Conservation (phyloP, 2,113 vertebrate genomes). For the Cheilinus undulatus region DNA sequence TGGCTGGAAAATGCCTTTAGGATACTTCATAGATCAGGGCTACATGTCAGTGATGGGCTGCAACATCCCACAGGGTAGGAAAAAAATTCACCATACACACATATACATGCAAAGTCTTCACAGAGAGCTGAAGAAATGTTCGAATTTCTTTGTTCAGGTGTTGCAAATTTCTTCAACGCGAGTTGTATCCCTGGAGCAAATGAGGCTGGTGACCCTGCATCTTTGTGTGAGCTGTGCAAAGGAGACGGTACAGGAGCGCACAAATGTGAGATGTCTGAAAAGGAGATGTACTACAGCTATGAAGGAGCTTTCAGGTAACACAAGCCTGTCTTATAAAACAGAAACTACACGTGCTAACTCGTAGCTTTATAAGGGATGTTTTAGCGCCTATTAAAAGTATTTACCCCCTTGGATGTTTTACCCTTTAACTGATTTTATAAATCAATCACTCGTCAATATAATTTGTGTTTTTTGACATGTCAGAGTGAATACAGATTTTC, state of each 20-base stretch:
- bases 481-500: too few species aligned
- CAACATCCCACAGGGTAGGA: conserved; percentile 85
- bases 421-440: too few species aligned
- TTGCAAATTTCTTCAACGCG: conserved; percentile 89
- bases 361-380: too few species aligned
- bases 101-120: neutral
- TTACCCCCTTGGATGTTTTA: too few species aligned
- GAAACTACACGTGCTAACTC: too few species aligned
- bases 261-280: conserved; percentile 80
- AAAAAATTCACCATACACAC: neutral
- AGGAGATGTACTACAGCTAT: conserved; percentile 90
- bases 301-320: conserved; percentile 93
- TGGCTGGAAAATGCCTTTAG: conserved; percentile 94
- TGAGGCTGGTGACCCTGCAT: conserved; percentile 60
- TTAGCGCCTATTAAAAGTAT: too few species aligned
- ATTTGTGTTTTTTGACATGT: too few species aligned
- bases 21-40: conserved; percentile 89
- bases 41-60: conserved; percentile 91
- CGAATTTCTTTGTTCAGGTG: conserved; percentile 79
- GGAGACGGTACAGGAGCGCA: conserved; percentile 79
- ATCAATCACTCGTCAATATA: too few species aligned
- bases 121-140: neutral
- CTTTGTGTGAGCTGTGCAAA: conserved; percentile 89
- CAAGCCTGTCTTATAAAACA: too few species aligned
- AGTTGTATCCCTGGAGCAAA: conserved; percentile 93